Evolutionary conservation across 1,140 invertebrate genomes (phyloP), one percentile per base, ranked within the genome.

Genomic region (Brachionus calyciflorus): DNA sequence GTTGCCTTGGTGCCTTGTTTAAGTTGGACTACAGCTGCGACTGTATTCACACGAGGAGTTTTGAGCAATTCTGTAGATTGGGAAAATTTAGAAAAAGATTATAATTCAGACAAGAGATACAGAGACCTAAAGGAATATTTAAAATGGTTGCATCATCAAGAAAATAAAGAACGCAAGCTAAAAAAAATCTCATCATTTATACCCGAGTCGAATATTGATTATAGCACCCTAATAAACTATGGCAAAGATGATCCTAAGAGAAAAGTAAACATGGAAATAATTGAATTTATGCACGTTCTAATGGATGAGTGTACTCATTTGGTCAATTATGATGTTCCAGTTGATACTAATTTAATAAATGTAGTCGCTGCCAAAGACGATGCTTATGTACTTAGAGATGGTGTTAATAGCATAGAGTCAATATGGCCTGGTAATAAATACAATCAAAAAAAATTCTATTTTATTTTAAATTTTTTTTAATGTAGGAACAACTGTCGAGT

Each of bases 241-340:
- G 51, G 44, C 19, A 24, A 65, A 10, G 24, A 24, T 21, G 60
- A 44, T 44, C 21, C 37, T 4, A 44, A 44, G 44, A 41, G 78
- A 77, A 79, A 17, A 79, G 81, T 78, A 30, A 88, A 84, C 26
- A 40, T 26, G 77, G 53, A 55, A 44, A 26, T 69, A 33, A 41
- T 55, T 17, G 77, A 55, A 9, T 49, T 68, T 24, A 98, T 99
- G 96, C 87, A 91, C 26, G 94, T 94, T 0, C 90, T 99, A 78
- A 98, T 98, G 96, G 95, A 99, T 82, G 93, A 98, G 85, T 98
- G 93, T 83, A 99, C 96, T 2, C 94, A 97, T 85, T 85, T 99
- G 1, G 91, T 89, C 76, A 96, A 98, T 84, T 99, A 95, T 81
- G 90, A 91, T 12, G 84, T 90, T 4, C 88, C 88, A 0, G 89